These are phyloP conservation scores for Apodemia hepburni DNA, from an alignment of 2,888 invertebrate species.

Conservation along the genomic window DNA sequence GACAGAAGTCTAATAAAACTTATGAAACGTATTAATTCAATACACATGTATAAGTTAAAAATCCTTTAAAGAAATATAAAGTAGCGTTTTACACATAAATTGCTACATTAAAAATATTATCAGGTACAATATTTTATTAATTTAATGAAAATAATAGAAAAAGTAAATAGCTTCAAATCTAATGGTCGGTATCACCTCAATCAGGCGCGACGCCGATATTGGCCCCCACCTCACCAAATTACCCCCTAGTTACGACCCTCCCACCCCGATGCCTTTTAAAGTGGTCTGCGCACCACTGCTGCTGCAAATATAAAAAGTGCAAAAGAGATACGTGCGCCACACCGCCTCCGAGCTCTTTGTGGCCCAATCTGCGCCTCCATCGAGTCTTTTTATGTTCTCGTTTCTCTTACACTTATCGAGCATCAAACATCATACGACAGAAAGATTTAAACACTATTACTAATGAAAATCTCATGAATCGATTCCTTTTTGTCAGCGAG, in stretches of 20 bases:
- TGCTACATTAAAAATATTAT: not conserved
- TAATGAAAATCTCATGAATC: slow-evolving; percentile 78
- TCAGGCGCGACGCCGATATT: slow-evolving; percentile 75
- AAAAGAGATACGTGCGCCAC: slow-evolving; percentile 67
- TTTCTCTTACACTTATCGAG: slow-evolving; percentile 74
- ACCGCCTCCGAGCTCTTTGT: slow-evolving; percentile 78
- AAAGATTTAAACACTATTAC: slow-evolving; percentile 68
- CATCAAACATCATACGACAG: slow-evolving; percentile 69
- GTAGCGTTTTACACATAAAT: not conserved
- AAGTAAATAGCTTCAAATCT: slow-evolving; percentile 59
- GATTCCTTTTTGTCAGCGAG: slow-evolving; percentile 69
- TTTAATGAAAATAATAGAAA: slow-evolving; percentile 3
- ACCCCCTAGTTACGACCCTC: slow-evolving; percentile 76
- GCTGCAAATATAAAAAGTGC: slow-evolving; percentile 76
- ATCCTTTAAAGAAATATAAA: not conserved
- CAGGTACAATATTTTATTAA: not conserved
- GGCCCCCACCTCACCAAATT: slow-evolving; percentile 76
- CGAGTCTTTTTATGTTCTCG: slow-evolving; percentile 71
- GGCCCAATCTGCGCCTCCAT: slow-evolving; percentile 75
- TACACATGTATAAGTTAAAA: no score
- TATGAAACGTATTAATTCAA: not conserved
- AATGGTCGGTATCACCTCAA: slow-evolving; percentile 73
- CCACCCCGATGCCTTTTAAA: slow-evolving; percentile 75
- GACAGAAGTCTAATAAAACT: not conserved
- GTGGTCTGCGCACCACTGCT: slow-evolving; percentile 76